A percentile compares a stretch with the other conserved stretches of the same genome.
These are phyloP conservation scores for Trissolcus basalis DNA, from an alignment of 1,140 invertebrate species.

Conservation along the genomic window DNA sequence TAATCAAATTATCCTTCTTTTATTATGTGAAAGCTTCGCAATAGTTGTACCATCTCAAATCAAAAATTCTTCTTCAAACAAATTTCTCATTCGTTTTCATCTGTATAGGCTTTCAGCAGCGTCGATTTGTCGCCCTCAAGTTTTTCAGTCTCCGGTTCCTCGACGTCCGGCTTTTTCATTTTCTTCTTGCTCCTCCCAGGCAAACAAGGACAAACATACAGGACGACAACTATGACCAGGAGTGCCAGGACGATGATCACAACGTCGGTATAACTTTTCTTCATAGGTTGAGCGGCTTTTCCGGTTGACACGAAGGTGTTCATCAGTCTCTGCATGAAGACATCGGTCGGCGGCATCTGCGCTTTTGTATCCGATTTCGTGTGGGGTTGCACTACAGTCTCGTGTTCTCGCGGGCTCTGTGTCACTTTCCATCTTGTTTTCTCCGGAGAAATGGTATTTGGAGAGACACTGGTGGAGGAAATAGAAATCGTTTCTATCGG, in stretches of 20 bases:
- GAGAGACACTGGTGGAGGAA: conserved; percentile 16
- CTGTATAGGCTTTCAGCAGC: conserved; percentile 60
- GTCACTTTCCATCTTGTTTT: conserved; percentile 65
- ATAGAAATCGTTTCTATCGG: conserved; percentile 19
- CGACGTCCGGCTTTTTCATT: conserved; percentile 51
- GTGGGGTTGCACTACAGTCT: conserved; percentile 70
- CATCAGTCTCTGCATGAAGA: conserved; percentile 58
- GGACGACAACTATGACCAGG: conserved; percentile 12
- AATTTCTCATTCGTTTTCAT: conserved; percentile 61
- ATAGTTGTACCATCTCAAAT: conserved; percentile 6
- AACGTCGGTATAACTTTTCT: conserved; percentile 16
- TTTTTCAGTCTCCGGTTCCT: conserved; percentile 60
- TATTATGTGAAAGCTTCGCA: no score
- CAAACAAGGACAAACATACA: conserved; percentile 57
- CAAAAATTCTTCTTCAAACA: conserved; percentile 2
- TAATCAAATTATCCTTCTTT: no score
- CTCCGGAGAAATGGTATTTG: conserved; percentile 35
- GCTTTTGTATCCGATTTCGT: conserved; percentile 63
- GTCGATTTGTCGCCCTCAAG: conserved; percentile 67
- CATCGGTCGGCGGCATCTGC: no score
- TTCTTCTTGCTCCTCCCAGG: conserved; percentile 14
- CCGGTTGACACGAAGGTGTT: conserved; percentile 35
- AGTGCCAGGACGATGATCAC: conserved; percentile 24
- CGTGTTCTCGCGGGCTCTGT: conserved; percentile 67
- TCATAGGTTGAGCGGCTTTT: conserved; percentile 1